Evolutionary conservation across 37 sponge, comb jelly and placozoan genomes (phyloP), one percentile per base, ranked within the genome.

Genomic region (Agelas oroides): DNA sequence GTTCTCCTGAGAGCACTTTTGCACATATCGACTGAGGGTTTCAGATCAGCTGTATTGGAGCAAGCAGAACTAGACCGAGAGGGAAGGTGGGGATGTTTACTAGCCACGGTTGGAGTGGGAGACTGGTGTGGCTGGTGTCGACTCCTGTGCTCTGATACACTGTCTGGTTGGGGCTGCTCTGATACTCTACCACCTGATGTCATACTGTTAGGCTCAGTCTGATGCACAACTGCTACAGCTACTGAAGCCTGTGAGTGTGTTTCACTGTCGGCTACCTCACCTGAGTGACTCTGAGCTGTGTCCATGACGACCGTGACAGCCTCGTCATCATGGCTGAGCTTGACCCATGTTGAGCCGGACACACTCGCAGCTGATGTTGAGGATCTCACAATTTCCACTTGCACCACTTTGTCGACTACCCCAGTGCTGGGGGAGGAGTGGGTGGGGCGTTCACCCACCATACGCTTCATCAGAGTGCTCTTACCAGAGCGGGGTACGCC

Each of bases 401-500:
- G 33, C 20, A 31, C 34, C 36, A 68, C 70, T 12, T 68, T 68
- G 20, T 68, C 70, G 5, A 34, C 70, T 30, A 68, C 70, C 21
- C 70, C 70, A 35, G 70, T 68, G 28, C 70, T 68, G 46, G 46
- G 46, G 34, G 36, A 25, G 28, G 33, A 30, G 20, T 27, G 5
- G 20, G 21, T 68, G 20, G 20, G 30, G 20, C 33, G 20, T 31
- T 34, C 20, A 68, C 34, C 70, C 20, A 68, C 34, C 3, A 68
- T 25, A 35, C 70, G 33, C 21, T 68, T 19, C 70, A 30, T 68
- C n/a, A 68, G 36, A 5, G 70, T 27, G 70, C 36, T 68, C 70
- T 68, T 68, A 2, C 70, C 70, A 2, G 70, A 68, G 5, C 70
- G 33, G 20, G 70, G 70, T 11, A 17, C 5, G 28, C 70, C 70